Evolutionary conservation across 2,113 vertebrate species (phyloP), one percentile per base, ranked within the genome.

Genomic region (Macheiramphus alcinus): DNA sequence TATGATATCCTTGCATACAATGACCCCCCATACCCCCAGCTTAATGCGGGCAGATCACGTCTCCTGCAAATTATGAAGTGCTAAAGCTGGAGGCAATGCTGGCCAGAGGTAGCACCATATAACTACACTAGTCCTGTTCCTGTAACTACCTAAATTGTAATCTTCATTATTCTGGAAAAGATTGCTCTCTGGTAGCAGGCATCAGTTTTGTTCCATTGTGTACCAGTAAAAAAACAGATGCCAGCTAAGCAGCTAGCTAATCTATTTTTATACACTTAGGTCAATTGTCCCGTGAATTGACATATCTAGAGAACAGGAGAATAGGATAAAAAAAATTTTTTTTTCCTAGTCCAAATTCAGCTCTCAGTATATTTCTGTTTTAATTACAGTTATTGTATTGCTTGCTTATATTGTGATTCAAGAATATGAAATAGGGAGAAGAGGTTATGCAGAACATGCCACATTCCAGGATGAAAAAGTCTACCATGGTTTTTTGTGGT

Each of bases 251-350:
- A 92, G 65, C 31, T 53, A 90, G 67, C 74, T 88, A 32, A 50
- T 74, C 85, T 95, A 82, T 91, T 94, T 97, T 95, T 94, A 86
- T n/a, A 84, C 25, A 82, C 62, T 78, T 59, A 91, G 87, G 74
- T 93, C 84, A 96, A 83, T 48, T 93, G 93, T 34, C 72, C 72
- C 31, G 50, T 53, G 52, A 88, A 88, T 1, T 36, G 74, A 62
- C 48, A 55, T 32, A 90, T 53, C n/a, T 34, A 75, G 34, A 87
- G 17, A 88, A 61, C 9, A 67, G 58, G 29, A 71, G n/a, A 92
- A 82, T 0, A 85, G 26, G 22, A 40, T 34, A 15, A 13, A 61
- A 61, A 61, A 84, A 72, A 47, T 10, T 36, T 25, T 62, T 40
- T 47, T 80, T 67, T 36, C 18, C 42, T 79, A 56, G 58, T 88